Conservation (phyloP, 1,140 invertebrate genomes). For the Tenebrio molitor region DNA sequence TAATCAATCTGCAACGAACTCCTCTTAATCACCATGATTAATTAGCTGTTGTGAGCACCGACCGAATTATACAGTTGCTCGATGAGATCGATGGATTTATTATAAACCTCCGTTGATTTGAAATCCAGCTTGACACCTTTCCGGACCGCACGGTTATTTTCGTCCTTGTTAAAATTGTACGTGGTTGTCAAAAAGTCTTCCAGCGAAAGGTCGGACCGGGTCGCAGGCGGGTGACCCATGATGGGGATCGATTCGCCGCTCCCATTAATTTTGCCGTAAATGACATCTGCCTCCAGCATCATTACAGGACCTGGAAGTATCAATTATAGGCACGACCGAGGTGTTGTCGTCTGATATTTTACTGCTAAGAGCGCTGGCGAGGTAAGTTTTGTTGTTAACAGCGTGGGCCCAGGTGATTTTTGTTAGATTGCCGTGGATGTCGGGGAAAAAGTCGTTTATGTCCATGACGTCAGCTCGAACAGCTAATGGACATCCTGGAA, state of each 20-base stretch:
- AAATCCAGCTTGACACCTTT: constrained; percentile 93
- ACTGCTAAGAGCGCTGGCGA: constrained; percentile 74
- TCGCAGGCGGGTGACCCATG: constrained; percentile 88
- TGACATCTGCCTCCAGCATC: constrained; percentile 92
- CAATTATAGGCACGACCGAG: neutral
- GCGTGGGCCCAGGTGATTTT: constrained; percentile 87
- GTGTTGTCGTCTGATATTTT: constrained; percentile 51
- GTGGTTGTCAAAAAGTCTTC: constrained; percentile 78
- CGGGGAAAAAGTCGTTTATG: constrained; percentile 65
- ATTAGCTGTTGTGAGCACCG: neutral
- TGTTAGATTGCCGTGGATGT: constrained; percentile 74
- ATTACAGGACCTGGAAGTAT: constrained; percentile 73
- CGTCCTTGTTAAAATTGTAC: constrained; percentile 66
- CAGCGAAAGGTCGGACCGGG: constrained; percentile 81
- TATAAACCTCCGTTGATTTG: constrained; percentile 84
- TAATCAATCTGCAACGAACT: constrained; percentile 72
- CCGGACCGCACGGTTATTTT: constrained; percentile 60
- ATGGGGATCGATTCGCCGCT: constrained; percentile 74
- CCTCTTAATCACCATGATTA: neutral
- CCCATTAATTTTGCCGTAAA: constrained; percentile 74
- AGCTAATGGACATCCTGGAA: constrained; percentile 2
- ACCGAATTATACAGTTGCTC: constrained; percentile 63
- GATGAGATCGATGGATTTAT: constrained; percentile 74
- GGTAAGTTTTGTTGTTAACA: constrained; percentile 77
- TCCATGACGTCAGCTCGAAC: constrained; percentile 37